These are phyloP conservation scores for Pogonocherus hispidulus DNA, from an alignment of 2,888 invertebrate genomes.

Conservation along the genomic window DNA sequence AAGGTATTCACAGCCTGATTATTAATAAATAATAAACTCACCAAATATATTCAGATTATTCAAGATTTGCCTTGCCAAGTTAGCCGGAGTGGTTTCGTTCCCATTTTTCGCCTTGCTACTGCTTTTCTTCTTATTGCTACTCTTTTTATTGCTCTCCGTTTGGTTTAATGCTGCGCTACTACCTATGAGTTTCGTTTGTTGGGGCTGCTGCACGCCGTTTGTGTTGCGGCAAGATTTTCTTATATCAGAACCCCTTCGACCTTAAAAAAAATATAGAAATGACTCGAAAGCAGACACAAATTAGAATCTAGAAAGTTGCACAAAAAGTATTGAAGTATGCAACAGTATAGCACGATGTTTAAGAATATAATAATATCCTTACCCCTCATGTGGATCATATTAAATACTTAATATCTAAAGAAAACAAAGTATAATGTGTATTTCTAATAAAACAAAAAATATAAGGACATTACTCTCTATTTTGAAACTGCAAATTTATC, in stretches of 20 bases:
- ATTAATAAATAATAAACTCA: slow-evolving; percentile 58
- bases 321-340: too few species aligned
- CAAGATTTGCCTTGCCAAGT: slow-evolving; percentile 83
- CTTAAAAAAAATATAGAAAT: slow-evolving; percentile 48
- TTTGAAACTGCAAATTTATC: too few species aligned
- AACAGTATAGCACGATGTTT: too few species aligned
- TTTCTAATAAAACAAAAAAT: too few species aligned
- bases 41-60: slow-evolving; percentile 88
- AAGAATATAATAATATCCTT: too few species aligned
- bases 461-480: too few species aligned
- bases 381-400: too few species aligned
- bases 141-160: slow-evolving; percentile 53
- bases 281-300: too few species aligned
- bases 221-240: slow-evolving; percentile 55
- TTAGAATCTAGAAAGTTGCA: too few species aligned
- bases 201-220: slow-evolving; percentile 47
- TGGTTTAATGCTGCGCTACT: slow-evolving; percentile 61
- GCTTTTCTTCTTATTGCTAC: slow-evolving; percentile 66
- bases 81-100: slow-evolving; percentile 72
- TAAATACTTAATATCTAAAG: too few species aligned
- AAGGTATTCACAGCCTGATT: too few species aligned
- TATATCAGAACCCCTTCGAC: slow-evolving; percentile 61
- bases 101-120: slow-evolving; percentile 65
- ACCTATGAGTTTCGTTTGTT: slow-evolving; percentile 57
- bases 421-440: too few species aligned